Conservation (phyloP, 2,797 vertebrate species). For the Macrochelys suwanniensis region DNA sequence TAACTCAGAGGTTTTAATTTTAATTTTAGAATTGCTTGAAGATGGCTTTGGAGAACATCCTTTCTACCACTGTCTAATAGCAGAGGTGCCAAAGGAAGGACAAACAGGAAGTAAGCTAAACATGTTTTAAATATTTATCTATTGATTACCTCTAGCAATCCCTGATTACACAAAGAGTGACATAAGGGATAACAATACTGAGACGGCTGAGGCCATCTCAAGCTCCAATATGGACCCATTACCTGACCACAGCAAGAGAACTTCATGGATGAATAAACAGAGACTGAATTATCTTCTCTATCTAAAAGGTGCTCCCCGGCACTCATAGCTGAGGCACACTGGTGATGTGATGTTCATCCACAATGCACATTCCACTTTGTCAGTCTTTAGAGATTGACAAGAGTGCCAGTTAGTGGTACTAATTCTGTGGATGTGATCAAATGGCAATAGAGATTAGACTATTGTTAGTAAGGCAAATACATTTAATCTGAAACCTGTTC, state of each 20-base stretch:
- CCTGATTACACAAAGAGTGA: not conserved
- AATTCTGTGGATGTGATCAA: not conserved
- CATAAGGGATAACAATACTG: not conserved
- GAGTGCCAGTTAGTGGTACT: not conserved
- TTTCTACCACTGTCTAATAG: constrained; percentile 85
- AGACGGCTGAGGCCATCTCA: accelerated
- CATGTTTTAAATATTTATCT: not conserved
- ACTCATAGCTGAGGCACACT: not conserved
- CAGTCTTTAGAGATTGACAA: not conserved
- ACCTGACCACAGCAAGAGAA: not conserved
- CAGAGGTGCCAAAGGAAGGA: constrained; percentile 75
- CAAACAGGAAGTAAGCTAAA: not conserved
- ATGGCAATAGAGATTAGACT: not conserved
- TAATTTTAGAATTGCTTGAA: constrained; percentile 83
- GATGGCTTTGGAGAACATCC: constrained; percentile 87
- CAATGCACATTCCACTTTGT: not conserved
- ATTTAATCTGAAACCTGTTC: not conserved
- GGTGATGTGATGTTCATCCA: not conserved
- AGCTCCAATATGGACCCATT: not conserved
- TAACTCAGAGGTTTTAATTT: not conserved
- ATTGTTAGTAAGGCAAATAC: not conserved
- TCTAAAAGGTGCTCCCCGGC: not conserved
- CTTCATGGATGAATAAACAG: not conserved
- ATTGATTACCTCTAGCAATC: not conserved
- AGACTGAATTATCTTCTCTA: not conserved